These are phyloP conservation scores for Amphipyra tragopoginis DNA, from an alignment of 2,888 invertebrate genomes.

Conservation along the genomic window DNA sequence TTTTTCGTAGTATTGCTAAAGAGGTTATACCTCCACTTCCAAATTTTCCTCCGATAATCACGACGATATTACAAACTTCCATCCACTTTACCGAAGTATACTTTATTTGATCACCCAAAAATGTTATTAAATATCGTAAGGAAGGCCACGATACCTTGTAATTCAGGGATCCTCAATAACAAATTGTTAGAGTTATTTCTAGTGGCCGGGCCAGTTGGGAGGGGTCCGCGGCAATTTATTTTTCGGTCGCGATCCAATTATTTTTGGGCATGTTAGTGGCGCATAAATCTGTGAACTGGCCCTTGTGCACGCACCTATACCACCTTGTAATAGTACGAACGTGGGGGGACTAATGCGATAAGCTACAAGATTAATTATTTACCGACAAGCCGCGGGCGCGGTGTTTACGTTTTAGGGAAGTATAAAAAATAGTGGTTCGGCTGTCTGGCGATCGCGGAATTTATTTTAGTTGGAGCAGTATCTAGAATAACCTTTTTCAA, in stretches of 20 bases:
- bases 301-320: constrained; percentile 68
- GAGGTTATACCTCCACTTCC: constrained; percentile 1
- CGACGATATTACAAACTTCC: constrained; percentile 47
- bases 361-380: constrained; percentile 72
- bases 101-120: constrained; percentile 58
- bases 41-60: constrained; percentile 48
- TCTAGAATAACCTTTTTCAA: neutral
- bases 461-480: constrained; percentile 6
- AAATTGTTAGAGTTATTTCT: constrained; percentile 78
- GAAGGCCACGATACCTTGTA: constrained; percentile 62
- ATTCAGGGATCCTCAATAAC: constrained; percentile 79
- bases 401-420: constrained; percentile 52
- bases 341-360: constrained; percentile 72
- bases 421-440: constrained; percentile 44
- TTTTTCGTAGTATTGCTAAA: too few relatives aligned
- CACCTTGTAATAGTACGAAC: constrained; percentile 69
- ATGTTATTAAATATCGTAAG: constrained; percentile 60
- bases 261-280: constrained; percentile 85
- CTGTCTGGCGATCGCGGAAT: constrained; percentile 3
- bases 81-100: constrained; percentile 54
- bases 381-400: constrained; percentile 45
- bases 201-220: constrained; percentile 62
- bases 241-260: constrained; percentile 87
- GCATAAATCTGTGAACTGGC: constrained; percentile 78
- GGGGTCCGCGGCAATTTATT: constrained; percentile 81